Conservation (phyloP, 2,113 vertebrate genomes). For the Charina bottae region DNA sequence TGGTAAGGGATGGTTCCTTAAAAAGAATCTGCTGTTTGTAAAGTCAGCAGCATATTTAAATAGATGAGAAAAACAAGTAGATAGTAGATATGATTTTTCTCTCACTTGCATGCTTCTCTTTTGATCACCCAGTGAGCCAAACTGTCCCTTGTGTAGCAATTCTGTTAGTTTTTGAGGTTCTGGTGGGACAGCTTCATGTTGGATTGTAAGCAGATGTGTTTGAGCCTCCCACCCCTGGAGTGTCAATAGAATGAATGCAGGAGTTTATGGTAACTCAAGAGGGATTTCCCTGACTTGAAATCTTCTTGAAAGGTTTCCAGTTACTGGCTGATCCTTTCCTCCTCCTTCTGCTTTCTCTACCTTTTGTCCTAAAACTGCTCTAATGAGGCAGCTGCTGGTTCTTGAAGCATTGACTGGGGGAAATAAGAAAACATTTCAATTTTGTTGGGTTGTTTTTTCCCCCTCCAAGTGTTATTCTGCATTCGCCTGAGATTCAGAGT, state of each 20-base stretch:
- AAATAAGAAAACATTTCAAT: background rate
- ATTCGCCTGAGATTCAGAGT: background rate
- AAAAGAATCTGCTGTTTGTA: background rate
- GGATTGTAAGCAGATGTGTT: background rate
- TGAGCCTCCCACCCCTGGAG: constrained; percentile 11
- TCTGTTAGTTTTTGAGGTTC: background rate
- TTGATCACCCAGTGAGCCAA: background rate
- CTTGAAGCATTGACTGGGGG: background rate
- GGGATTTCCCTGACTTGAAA: constrained; percentile 13
- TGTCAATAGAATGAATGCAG: background rate
- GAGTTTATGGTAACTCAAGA: constrained; percentile 8
- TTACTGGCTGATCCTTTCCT: background rate
- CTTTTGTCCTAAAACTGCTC: background rate
- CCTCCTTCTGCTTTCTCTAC: background rate
- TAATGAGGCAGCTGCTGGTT: background rate
- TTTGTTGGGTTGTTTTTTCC: background rate
- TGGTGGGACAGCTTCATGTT: background rate
- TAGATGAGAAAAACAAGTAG: background rate
- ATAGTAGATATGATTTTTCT: background rate
- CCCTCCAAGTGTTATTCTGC: background rate
- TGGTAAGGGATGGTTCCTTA: background rate
- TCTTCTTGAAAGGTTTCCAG: background rate
- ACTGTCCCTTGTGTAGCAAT: background rate
- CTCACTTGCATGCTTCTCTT: background rate
- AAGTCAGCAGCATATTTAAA: background rate